Conservation (phyloP, 2,797 vertebrate genomes). For the Sciaenops ocellatus region DNA sequence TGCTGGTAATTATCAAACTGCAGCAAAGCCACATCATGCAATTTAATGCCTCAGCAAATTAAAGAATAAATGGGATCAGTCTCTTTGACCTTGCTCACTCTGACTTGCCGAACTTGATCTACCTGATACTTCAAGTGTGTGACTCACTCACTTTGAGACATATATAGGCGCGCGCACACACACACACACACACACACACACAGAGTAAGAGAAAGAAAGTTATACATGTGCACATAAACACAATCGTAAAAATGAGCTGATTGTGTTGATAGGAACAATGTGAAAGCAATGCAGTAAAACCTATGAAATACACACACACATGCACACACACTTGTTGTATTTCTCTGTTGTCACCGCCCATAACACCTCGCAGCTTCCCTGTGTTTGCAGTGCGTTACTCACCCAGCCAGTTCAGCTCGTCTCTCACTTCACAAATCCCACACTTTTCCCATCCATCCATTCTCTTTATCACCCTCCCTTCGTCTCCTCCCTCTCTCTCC, state of each 20-base stretch:
- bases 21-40: constrained; percentile 86
- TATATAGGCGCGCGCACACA: not conserved
- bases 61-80: constrained; percentile 86
- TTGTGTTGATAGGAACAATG: constrained; percentile 8
- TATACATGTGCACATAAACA: not conserved
- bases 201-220: not conserved
- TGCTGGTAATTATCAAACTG: constrained; percentile 89
- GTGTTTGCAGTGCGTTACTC: constrained; percentile 64
- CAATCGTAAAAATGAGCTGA: constrained; percentile 14
- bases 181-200: not conserved
- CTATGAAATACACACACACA: constrained; percentile 5
- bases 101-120: constrained; percentile 74
- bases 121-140: constrained; percentile 72
- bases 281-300: constrained; percentile 21
- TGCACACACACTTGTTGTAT: constrained; percentile 76
- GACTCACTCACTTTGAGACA: constrained; percentile 40
- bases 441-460: constrained; percentile 74
- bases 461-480: constrained; percentile 71
- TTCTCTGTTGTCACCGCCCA: constrained; percentile 87
- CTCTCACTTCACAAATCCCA: constrained; percentile 95
- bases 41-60: constrained; percentile 88
- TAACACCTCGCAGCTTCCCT: constrained; percentile 86
- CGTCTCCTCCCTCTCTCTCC: constrained; percentile 45
- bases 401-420: constrained; percentile 89
- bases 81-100: constrained; percentile 85